Percentiles rank a stretch among this genome's conserved stretches.
These are phyloP conservation scores for Microctonus hyperodae DNA, from an alignment of 2,888 invertebrate species.

Conservation along the genomic window DNA sequence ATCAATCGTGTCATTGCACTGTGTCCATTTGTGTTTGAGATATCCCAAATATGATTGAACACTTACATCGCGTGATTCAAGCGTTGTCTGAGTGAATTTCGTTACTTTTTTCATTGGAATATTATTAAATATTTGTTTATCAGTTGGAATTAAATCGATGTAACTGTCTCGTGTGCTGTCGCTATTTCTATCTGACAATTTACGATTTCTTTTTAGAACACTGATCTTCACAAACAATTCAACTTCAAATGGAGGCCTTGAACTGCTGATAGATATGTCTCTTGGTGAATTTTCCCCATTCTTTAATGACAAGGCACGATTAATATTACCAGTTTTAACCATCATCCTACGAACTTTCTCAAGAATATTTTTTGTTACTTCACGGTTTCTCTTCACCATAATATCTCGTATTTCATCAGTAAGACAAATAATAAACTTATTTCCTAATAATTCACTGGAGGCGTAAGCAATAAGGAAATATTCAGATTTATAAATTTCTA, in stretches of 20 bases:
- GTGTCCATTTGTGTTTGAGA: constrained; percentile 58
- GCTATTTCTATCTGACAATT: constrained; percentile 63
- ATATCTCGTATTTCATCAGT: constrained; percentile 66
- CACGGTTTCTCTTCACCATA: constrained; percentile 45
- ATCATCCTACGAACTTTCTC: constrained; percentile 62
- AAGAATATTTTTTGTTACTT: constrained; percentile 41
- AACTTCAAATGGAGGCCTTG: constrained; percentile 70
- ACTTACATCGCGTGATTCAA: constrained; percentile 57
- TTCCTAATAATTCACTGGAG: constrained; percentile 68
- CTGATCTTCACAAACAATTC: constrained; percentile 61
- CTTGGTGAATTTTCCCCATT: neutral
- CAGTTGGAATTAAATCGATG: constrained; percentile 67
- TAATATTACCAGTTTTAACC: constrained; percentile 61
- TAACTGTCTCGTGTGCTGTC: constrained; percentile 72
- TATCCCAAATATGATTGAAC: constrained; percentile 58
- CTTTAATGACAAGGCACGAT: no score
- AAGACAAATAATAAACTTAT: constrained; percentile 74
- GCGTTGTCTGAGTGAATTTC: constrained; percentile 66
- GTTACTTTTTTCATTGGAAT: constrained; percentile 68
- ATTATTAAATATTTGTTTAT: constrained; percentile 65
- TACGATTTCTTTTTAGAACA: constrained; percentile 23
- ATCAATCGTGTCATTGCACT: constrained; percentile 47
- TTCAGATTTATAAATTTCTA: constrained; percentile 40
- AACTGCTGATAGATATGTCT: constrained; percentile 61
- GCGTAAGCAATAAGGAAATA: constrained; percentile 71